These are phyloP conservation scores for Brachyhypopomus gauderio DNA, from an alignment of 2,113 vertebrate genomes.

Conservation along the genomic window DNA sequence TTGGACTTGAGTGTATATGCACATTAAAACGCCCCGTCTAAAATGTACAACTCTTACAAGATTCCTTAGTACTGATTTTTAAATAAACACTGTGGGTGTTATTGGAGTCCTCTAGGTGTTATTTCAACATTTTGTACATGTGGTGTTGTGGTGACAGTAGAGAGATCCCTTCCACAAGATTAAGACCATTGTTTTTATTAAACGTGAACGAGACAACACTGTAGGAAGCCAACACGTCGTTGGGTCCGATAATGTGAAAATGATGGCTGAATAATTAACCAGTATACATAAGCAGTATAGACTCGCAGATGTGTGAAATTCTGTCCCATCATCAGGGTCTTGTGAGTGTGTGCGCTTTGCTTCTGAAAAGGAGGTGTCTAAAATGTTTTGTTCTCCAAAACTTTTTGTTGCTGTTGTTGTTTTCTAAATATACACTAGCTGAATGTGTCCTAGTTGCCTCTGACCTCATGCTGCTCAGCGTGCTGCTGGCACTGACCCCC, in stretches of 20 bases:
- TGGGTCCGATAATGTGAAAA: neutral
- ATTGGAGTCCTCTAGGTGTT: no score
- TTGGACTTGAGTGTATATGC: neutral
- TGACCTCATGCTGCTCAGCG: neutral
- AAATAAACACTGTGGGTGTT: no score
- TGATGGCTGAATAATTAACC: neutral
- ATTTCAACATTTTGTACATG: no score
- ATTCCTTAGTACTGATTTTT: no score
- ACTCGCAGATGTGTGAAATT: no score
- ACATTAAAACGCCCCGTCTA: no score
- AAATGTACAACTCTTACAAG: no score
- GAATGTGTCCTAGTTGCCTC: neutral
- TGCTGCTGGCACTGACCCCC: neutral
- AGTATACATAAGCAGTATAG: no score
- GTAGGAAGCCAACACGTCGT: neutral
- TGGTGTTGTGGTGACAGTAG: no score
- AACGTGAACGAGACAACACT: neutral
- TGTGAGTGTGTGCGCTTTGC: neutral
- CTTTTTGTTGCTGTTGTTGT: neutral
- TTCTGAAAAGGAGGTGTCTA: neutral
- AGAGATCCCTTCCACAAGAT: no score
- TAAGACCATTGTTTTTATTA: no score
- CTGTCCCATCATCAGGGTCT: no score
- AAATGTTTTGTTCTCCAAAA: neutral
- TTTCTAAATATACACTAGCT: neutral